Conservation (phyloP, 1,140 invertebrate genomes). For the Temnothorax nylanderi region DNA sequence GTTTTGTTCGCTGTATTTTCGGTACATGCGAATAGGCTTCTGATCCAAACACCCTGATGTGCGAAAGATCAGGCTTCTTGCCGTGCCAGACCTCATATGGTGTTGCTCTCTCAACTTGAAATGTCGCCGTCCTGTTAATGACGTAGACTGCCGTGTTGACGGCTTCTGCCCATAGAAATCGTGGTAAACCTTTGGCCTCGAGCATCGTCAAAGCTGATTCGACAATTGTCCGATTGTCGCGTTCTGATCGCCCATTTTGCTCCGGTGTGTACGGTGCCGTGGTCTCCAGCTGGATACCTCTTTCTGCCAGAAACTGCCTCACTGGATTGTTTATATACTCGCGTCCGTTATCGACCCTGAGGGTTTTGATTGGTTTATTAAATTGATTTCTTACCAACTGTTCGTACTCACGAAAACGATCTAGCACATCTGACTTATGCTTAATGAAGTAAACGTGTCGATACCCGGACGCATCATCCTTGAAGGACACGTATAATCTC, state of each 20-base stretch:
- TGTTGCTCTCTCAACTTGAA: background rate
- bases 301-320: too few relatives aligned
- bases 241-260: constrained; percentile 62
- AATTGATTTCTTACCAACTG: too few relatives aligned
- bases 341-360: too few relatives aligned
- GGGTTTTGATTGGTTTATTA: too few relatives aligned
- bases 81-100: background rate
- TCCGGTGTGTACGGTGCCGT: background rate
- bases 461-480: too few relatives aligned
- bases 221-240: constrained; percentile 72
- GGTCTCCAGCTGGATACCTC: background rate
- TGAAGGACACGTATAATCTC: too few relatives aligned
- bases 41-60: constrained; percentile 2
- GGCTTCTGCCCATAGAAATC: constrained; percentile 24
- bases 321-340: too few relatives aligned
- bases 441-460: too few relatives aligned
- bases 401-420: too few relatives aligned
- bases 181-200: constrained; percentile 38
- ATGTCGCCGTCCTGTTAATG: background rate
- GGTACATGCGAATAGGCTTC: constrained; percentile 51
- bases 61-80: background rate
- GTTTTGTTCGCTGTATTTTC: constrained; percentile 46
- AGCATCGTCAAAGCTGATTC: constrained; percentile 68
- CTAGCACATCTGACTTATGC: too few relatives aligned
- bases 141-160: background rate